Conservation (phyloP, 1,140 invertebrate genomes). For the Lepidurus arcticus region DNA sequence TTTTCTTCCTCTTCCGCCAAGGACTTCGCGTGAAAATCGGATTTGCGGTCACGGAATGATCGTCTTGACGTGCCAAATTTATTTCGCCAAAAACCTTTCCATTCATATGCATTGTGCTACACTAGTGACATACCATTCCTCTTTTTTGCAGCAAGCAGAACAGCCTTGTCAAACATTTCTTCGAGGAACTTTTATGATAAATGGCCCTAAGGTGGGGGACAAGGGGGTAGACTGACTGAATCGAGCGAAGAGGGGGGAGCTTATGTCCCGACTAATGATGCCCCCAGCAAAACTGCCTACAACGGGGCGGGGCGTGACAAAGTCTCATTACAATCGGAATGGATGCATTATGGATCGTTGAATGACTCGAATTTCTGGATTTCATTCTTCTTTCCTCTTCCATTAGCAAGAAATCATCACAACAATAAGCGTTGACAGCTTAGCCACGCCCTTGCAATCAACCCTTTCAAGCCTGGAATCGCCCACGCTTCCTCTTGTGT, state of each 20-base stretch:
- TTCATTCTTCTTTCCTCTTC: too few species aligned
- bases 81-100: background rate
- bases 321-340: too few species aligned
- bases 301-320: background rate
- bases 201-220: too few species aligned
- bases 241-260: background rate
- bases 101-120: background rate
- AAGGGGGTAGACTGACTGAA: too few species aligned
- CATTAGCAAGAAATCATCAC: background rate
- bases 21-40: background rate
- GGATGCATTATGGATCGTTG: too few species aligned
- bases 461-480: background rate
- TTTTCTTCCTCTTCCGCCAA: background rate
- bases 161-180: too few species aligned
- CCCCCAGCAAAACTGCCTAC: background rate
- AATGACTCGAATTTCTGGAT: too few species aligned
- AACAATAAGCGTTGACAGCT: background rate
- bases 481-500: background rate
- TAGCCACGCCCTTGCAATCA: slow-evolving; percentile 1
- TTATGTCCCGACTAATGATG: background rate
- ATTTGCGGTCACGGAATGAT: background rate
- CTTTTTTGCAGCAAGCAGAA: too few species aligned
- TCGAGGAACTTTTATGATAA: too few species aligned
- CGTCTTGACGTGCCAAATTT: background rate
- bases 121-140: background rate